These are phyloP conservation scores for Carollia perspicillata DNA, from an alignment of 2,113 vertebrate genomes.

Conservation along the genomic window DNA sequence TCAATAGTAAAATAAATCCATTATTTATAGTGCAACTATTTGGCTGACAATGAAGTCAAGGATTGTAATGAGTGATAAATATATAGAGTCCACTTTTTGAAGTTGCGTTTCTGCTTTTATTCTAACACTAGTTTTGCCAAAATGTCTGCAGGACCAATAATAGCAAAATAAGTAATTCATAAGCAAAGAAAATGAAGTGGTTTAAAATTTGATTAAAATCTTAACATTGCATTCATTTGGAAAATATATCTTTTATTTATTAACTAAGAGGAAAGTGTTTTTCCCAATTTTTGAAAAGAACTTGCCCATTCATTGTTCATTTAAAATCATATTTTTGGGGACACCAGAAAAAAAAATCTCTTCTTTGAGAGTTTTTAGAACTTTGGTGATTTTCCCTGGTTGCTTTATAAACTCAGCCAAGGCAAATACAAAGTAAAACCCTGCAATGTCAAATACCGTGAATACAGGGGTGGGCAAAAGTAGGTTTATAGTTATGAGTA, in stretches of 20 bases:
- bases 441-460: neutral
- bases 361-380: conserved; percentile 19
- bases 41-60: neutral
- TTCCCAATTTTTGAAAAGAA: neutral
- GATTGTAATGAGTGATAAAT: neutral
- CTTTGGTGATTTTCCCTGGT: neutral
- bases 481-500: neutral
- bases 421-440: neutral
- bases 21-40: conserved; percentile 1
- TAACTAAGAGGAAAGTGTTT: neutral
- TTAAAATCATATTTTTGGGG: conserved; percentile 9
- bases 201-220: neutral
- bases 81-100: neutral
- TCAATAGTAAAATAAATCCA: conserved; percentile 12
- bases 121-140: neutral
- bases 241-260: neutral
- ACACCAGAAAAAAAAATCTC: neutral
- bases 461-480: no score
- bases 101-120: neutral
- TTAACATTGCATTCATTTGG: neutral
- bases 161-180: neutral
- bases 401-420: neutral
- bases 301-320: neutral
- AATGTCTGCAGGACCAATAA: neutral
- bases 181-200: neutral